phyloP scores from a whole-genome alignment of 2,113 vertebrate genomes.

The Burhinus oedicnemus region DNA sequence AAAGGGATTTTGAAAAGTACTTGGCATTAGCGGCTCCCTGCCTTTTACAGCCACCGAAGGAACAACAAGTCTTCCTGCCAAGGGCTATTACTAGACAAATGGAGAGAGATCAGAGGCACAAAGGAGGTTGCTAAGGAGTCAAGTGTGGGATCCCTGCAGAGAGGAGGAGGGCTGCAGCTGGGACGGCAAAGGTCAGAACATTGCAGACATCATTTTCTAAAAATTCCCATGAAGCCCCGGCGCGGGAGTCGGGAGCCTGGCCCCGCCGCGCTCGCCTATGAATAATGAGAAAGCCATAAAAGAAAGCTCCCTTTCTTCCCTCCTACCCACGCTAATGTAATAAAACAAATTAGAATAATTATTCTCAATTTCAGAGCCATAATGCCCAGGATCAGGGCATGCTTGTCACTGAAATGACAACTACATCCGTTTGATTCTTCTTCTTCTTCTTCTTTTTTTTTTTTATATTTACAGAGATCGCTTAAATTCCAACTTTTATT shows the following conservation, averaged over 20 bases:
- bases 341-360: slow-evolving; percentile 74
- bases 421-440: slow-evolving; percentile 4
- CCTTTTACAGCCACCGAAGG: slow-evolving; percentile 33
- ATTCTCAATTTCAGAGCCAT: slow-evolving; percentile 38
- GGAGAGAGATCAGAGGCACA: slow-evolving; percentile 51
- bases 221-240: slow-evolving; percentile 66
- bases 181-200: slow-evolving; percentile 71
- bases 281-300: slow-evolving; percentile 49
- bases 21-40: slow-evolving; percentile 1
- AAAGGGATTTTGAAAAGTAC: not conserved
- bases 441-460: no score
- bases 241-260: slow-evolving; percentile 56
- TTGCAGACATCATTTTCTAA: slow-evolving; percentile 65
- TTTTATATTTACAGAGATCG: not conserved
- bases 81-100: slow-evolving; percentile 31
- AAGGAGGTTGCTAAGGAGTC: slow-evolving; percentile 63
- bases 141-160: slow-evolving; percentile 62
- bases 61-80: slow-evolving; percentile 31
- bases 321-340: slow-evolving; percentile 70
- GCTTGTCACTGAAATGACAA: slow-evolving; percentile 38
- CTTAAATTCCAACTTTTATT: not conserved
- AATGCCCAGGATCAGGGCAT: slow-evolving; percentile 39
- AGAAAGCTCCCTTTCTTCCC: slow-evolving; percentile 73
- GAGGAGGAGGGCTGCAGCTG: slow-evolving; percentile 69
- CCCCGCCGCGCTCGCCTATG: slow-evolving; percentile 10